Percentiles rank a stretch among this genome's conserved stretches.
phyloP scores from a whole-genome alignment of 2,113 vertebrate genomes.

The Urocolius indicus region DNA sequence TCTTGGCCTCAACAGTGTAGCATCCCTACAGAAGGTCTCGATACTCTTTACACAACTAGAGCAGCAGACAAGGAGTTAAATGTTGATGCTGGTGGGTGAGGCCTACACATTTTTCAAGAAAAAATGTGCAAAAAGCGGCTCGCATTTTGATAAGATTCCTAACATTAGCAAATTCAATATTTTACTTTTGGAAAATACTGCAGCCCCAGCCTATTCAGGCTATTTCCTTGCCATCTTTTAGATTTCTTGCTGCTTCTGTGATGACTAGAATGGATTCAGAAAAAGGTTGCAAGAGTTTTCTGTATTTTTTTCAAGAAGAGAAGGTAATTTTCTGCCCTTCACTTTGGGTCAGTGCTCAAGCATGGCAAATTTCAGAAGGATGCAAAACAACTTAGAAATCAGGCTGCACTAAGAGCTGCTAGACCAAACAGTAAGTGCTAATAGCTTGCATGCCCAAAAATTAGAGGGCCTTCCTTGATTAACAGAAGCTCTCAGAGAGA shows the following conservation, averaged over 20 bases:
- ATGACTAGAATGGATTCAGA: not conserved
- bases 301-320: not conserved
- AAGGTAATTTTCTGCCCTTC: not conserved
- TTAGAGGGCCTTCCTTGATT: not conserved
- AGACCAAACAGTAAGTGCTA: not conserved
- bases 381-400: not conserved
- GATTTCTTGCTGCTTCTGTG: not conserved
- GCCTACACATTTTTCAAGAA: not conserved
- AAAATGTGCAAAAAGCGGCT: not conserved
- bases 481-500: not conserved
- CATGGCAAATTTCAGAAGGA: not conserved
- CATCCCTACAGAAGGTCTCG: not conserved
- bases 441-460: not conserved
- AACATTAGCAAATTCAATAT: not conserved
- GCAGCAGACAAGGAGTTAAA: not conserved
- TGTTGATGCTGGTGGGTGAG: not conserved
- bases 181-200: not conserved
- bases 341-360: not conserved
- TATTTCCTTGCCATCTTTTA: not conserved
- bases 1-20: not conserved
- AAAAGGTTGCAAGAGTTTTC: not conserved
- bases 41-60: not conserved
- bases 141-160: not conserved
- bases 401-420: not conserved
- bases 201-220: not conserved